A percentile compares a stretch with the other conserved stretches of the same genome.
These are phyloP conservation scores for Burhinus bistriatus DNA, from an alignment of 2,113 vertebrate species.

Conservation along the genomic window DNA sequence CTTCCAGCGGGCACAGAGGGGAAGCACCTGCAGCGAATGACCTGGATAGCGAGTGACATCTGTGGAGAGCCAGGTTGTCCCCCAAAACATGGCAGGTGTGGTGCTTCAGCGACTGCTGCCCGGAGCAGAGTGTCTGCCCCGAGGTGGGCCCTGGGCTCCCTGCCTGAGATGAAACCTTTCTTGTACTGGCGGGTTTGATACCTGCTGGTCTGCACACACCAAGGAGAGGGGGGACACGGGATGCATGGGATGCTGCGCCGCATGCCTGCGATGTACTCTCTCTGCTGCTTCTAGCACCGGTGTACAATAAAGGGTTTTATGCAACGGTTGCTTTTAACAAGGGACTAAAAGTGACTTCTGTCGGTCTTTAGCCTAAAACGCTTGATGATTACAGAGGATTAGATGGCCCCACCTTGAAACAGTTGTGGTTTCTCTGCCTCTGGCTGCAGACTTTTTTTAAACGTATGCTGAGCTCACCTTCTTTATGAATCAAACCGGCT, in stretches of 20 bases:
- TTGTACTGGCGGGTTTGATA: background rate
- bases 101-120: background rate
- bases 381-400: background rate
- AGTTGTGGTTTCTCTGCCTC: background rate
- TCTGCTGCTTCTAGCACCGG: background rate
- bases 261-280: fast-evolving
- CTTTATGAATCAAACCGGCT: background rate
- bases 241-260: background rate
- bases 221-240: background rate
- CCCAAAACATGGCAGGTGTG: background rate
- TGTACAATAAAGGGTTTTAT: background rate
- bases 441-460: background rate
- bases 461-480: background rate
- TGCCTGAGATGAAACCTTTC: background rate
- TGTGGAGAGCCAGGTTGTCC: background rate
- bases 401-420: background rate
- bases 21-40: background rate
- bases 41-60: background rate
- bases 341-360: background rate
- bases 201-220: background rate
- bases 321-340: background rate
- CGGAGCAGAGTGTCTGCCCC: background rate
- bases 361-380: background rate
- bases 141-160: background rate
- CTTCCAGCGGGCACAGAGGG: background rate